These are phyloP conservation scores for Colossoma macropomum DNA, from an alignment of 2,113 vertebrate species.

Conservation along the genomic window DNA sequence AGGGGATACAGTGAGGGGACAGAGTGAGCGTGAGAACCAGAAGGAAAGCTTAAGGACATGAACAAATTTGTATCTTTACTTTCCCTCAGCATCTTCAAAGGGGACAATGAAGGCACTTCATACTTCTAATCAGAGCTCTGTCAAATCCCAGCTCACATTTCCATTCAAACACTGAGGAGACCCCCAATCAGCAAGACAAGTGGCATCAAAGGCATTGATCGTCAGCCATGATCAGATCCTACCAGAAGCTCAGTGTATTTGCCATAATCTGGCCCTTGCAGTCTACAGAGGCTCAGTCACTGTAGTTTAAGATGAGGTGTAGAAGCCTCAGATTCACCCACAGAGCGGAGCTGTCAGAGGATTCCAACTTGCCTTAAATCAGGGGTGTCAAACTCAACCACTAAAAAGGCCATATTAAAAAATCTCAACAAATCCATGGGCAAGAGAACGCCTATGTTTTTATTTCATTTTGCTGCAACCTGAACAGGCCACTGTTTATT, in stretches of 20 bases:
- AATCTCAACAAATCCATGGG: too few relatives aligned
- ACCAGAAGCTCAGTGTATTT: neutral
- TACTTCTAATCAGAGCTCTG: constrained; percentile 7
- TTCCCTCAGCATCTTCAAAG: neutral
- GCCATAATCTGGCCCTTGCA: neutral
- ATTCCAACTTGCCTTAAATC: neutral
- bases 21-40: neutral
- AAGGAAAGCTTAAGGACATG: neutral
- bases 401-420: too few relatives aligned
- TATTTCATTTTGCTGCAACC: too few relatives aligned
- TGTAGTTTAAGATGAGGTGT: neutral
- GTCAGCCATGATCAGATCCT: neutral
- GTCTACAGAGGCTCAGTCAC: neutral
- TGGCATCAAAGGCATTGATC: neutral
- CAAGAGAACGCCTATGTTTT: too few relatives aligned
- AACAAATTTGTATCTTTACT: neutral
- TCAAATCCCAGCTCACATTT: neutral
- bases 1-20: neutral
- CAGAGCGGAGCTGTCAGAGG: neutral
- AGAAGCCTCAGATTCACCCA: neutral
- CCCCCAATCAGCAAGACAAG: neutral
- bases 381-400: too few relatives aligned
- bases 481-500: too few relatives aligned
- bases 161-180: neutral
- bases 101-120: neutral